Base-by-base conservation (phyloP, 2,797 vertebrate species). In the Molossus alvarezi region DNA sequence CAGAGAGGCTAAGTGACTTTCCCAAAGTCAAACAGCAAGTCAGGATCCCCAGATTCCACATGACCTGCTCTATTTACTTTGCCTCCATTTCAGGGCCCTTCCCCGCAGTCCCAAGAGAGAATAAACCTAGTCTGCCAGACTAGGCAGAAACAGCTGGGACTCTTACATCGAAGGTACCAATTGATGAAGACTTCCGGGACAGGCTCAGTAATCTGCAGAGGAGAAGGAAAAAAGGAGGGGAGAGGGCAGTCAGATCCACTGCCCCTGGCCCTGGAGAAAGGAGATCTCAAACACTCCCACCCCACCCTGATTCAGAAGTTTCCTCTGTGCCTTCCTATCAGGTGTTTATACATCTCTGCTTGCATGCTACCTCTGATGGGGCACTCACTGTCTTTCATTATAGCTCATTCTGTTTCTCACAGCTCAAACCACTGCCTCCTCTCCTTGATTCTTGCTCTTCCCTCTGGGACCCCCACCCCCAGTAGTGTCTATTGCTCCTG, bases 191-290 rank as follows among this genome's bases (percentile, higher is more conserved):
- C 1, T 17, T 21, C 89, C 81, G 53, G 13, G 97, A 58, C 82
- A 93, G 37, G 21, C 58, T 55, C 58, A 88, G 0, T 18, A 97
- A 64, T 15, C 98, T 98, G 93, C 9, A 45, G 89, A 29, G 25
- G 29, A 23, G 64, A 45, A 10, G 64, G 27, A 58, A 25, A 33
- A 37, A 9, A 55, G 64, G 4, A 77, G n/a, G 4, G 20, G 33
- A 45, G 7, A 86, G 17, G 6, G 9, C 18, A 4, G 18, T 90
- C 94, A 86, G 64, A 41, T 21, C 12, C 29, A 37, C 41, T 13
- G 58, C 12, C 51, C 17, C 69, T 73, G 33, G 27, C 33, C 21
- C 51, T 60, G 53, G 88, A 86, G 45, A 69, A 86, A 60, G 55
- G 65, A 48, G 20, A 1, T 25, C 29, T 33, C 57, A 75, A 37